Evolutionary conservation across 92 coral and sea anemone species (phyloP).

Genomic region (Phenganax subtilis): DNA sequence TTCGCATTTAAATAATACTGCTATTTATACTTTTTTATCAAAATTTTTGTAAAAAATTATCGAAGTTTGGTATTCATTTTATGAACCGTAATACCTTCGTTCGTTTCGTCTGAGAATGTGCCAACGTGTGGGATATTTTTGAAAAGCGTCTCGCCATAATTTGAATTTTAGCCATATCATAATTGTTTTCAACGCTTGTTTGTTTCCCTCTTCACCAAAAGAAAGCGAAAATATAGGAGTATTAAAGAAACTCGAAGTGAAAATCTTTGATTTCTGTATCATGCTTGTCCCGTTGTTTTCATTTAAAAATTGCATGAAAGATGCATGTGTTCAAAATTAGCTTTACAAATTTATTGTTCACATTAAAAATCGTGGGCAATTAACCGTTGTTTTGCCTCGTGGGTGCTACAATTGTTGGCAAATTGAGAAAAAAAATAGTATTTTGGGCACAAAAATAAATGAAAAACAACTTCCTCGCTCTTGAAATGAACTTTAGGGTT

Average conservation of each 20-base stretch:
- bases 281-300: neutral
- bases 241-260: neutral
- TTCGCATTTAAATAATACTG: neutral
- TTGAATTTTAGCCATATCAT: neutral
- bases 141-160: neutral
- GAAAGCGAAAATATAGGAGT: neutral
- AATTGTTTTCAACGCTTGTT: neutral
- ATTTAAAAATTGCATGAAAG: neutral
- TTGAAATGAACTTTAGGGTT: too few relatives aligned
- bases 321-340: neutral
- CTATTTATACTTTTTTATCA: too few relatives aligned
- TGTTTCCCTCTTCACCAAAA: neutral
- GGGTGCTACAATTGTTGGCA: too few relatives aligned
- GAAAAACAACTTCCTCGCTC: too few relatives aligned
- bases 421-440: too few relatives aligned
- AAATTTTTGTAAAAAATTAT: too few relatives aligned
- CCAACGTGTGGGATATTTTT: neutral
- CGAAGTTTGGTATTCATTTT: too few relatives aligned
- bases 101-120: too few relatives aligned
- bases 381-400: neutral
- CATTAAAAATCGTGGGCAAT: neutral
- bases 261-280: neutral
- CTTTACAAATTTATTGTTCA: neutral
- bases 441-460: too few relatives aligned
- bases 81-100: too few relatives aligned